A percentile compares a stretch with the other conserved stretches of the same genome.
Conservation (phyloP, 2,113 vertebrate genomes). For the Genyomyrus donnyi region DNA sequence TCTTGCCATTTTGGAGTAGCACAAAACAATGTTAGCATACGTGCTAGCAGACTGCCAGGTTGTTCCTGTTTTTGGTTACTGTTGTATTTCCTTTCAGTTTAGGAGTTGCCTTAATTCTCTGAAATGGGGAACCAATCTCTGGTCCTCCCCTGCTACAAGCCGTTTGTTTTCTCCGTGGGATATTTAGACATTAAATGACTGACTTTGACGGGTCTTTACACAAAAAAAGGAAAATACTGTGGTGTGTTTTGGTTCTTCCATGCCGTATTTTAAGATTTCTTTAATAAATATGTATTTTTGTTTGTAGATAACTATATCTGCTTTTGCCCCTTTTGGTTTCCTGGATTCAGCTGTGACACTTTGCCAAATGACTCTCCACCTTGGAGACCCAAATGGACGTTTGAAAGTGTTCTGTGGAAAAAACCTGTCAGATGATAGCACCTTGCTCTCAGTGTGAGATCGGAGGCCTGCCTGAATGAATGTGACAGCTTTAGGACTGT, state of each 20-base stretch:
- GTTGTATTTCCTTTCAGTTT: constrained; percentile 45
- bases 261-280: constrained; percentile 42
- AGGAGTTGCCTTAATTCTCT: constrained; percentile 67
- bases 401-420: background rate
- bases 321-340: constrained; percentile 24
- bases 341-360: background rate
- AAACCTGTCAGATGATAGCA: background rate
- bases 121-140: constrained; percentile 41
- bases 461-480: constrained; percentile 17
- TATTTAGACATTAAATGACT: constrained; percentile 16
- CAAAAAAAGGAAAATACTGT: constrained; percentile 28
- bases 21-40: constrained; percentile 58
- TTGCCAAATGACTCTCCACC: constrained; percentile 14
- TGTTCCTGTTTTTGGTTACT: constrained; percentile 41
- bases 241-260: constrained; percentile 45
- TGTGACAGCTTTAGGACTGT: constrained; percentile 20
- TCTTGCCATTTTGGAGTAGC: constrained; percentile 42
- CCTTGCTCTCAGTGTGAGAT: background rate
- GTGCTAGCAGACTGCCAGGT: constrained; percentile 50
- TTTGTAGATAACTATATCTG: constrained; percentile 31
- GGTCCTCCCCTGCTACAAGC: constrained; percentile 32
- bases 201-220: constrained; percentile 21
- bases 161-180: constrained; percentile 7
- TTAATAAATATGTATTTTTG: constrained; percentile 34
- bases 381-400: background rate